Base-by-base conservation (phyloP, 2,113 vertebrate genomes). In the Solea solea region DNA sequence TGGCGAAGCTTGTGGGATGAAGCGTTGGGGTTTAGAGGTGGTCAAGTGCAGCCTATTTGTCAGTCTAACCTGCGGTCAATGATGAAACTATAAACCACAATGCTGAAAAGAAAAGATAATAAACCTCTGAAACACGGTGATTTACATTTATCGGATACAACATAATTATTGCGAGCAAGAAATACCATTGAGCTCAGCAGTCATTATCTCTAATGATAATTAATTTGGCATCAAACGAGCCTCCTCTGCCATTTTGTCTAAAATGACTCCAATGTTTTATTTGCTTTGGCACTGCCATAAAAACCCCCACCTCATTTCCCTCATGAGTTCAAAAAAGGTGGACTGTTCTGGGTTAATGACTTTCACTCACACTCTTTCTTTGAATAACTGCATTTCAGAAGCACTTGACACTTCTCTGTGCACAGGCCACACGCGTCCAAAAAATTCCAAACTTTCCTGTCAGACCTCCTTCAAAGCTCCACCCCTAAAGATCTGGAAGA, bases 161-260 rank as follows among this genome's bases (percentile, higher is more conserved):
- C 27, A 3, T 12, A 0, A 7, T 62, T 9, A 27, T 0, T 40
- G 40, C 12, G 41, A 45, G 34, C 9, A 16, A 42, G 61, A 46
- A 14, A 9, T n/a, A 21, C 50, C 3, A 16, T 76, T 58, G 68
- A 45, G 68, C 58, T 13, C n/a, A 63, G 49, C 51, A 40, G 46
- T 6, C 28, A 1, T 56, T 34, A 59, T 57, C 34, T 10, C 40
- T 69, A 25, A 34, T 44, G 7, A 61, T 76, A 61, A 83, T 72
- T 65, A 76, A 52, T 44, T 56, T 58, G 75, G 56, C 51, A 60
- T 68, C 42, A 64, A 21, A 60, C 59, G 39, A 51, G 12, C 58
- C 59, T 63, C 69, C 51, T 57, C 62, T 68, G 34, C 56, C 5
- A 25, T 41, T 51, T 25, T 5, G 27, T 55, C 34, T 65, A 15